Evolutionary conservation across 2,113 vertebrate genomes (phyloP).

Genomic region (Melanostigma gelatinosum): DNA sequence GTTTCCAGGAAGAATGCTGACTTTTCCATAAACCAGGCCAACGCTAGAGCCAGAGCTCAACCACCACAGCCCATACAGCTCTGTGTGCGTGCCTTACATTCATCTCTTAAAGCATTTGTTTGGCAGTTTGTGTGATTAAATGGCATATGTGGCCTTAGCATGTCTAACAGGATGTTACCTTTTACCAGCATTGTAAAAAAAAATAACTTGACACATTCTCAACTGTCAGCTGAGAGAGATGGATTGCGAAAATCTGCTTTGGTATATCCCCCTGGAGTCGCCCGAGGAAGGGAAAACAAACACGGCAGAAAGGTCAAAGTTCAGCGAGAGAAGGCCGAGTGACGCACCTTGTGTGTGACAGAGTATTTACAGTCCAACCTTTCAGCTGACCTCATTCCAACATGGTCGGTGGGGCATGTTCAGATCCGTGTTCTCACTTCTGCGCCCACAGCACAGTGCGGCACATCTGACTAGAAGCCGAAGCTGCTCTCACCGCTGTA

Average conservation of each 20-base stretch:
- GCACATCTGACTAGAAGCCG: constrained; percentile 1
- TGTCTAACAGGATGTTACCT: constrained; percentile 23
- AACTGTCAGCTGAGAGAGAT: background rate
- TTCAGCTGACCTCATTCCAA: constrained; percentile 42
- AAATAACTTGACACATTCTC: constrained; percentile 16
- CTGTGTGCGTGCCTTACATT: constrained; percentile 13
- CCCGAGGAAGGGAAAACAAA: constrained; percentile 46
- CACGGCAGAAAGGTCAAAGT: constrained; percentile 51
- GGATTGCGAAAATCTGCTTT: constrained; percentile 3
- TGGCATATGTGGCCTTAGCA: constrained; percentile 3
- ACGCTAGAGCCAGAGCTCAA: constrained; percentile 32
- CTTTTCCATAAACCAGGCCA: constrained; percentile 57
- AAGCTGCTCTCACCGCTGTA: background rate
- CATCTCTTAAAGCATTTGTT: constrained; percentile 18
- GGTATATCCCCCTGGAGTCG: background rate
- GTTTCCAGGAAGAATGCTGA: constrained; percentile 61
- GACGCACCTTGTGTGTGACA: constrained; percentile 34
- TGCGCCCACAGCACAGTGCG: background rate
- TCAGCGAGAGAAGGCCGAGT: constrained; percentile 39
- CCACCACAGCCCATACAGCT: constrained; percentile 27
- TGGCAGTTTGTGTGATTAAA: constrained; percentile 5
- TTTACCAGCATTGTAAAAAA: constrained; percentile 11
- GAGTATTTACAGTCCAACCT: constrained; percentile 50
- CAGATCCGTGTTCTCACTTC: constrained; percentile 39
- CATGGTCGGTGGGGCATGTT: constrained; percentile 23